Evolutionary conservation across 2,888 invertebrate species (phyloP).

Genomic region (Caenorhabditis angaria): DNA sequence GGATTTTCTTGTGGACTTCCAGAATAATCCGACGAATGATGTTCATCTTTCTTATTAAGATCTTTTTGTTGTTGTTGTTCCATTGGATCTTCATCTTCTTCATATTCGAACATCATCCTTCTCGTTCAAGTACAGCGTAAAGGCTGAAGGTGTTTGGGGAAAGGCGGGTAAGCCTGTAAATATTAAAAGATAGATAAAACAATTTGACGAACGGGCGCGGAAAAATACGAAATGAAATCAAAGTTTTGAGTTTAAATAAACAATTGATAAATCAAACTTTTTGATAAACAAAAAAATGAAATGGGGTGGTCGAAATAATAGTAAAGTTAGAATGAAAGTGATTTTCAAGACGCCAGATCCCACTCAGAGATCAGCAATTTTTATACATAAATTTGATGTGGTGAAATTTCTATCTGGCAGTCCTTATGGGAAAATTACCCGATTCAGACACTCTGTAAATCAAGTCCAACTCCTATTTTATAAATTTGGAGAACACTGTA

Average conservation of each 20-base stretch:
- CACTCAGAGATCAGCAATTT: too few species aligned
- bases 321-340: too few species aligned
- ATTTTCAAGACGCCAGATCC: too few species aligned
- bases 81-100: slow-evolving; percentile 56
- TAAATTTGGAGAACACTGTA: too few species aligned
- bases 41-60: slow-evolving; percentile 22
- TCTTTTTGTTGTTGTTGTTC: slow-evolving; percentile 34
- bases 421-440: too few species aligned
- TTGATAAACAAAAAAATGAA: not conserved
- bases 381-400: too few species aligned
- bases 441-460: too few species aligned
- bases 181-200: not conserved
- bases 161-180: not conserved
- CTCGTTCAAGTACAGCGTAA: slow-evolving; percentile 44
- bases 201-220: not conserved
- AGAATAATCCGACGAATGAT: slow-evolving; percentile 25
- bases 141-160: not conserved
- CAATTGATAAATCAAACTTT: not conserved
- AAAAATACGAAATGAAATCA: not conserved
- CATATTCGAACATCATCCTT: slow-evolving; percentile 59
- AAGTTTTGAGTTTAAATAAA: not conserved
- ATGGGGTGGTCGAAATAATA: too few species aligned
- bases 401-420: too few species aligned
- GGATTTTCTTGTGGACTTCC: slow-evolving; percentile 46
- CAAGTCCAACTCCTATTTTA: too few species aligned